Percentiles rank a stretch among this genome's conserved stretches.
Evolutionary conservation across 2,797 vertebrate genomes (phyloP).

Genomic region (Coregonus ussuriensis): DNA sequence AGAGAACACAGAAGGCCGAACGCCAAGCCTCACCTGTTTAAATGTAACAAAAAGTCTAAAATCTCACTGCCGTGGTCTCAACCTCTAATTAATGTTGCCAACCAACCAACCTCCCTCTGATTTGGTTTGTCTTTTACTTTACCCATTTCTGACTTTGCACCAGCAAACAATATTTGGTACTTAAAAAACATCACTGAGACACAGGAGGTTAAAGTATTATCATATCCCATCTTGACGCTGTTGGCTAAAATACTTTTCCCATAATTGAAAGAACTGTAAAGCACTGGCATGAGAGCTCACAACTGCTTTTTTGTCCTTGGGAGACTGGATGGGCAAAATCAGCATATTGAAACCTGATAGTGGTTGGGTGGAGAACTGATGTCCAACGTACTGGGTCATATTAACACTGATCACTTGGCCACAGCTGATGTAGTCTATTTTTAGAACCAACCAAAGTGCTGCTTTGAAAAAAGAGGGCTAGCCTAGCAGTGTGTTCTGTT

Average conservation of each 20-base stretch:
- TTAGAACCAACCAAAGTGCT: slow-evolving; percentile 52
- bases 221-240: slow-evolving; percentile 1
- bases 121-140: slow-evolving; percentile 24
- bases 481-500: background rate
- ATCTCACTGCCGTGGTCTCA: slow-evolving; percentile 38
- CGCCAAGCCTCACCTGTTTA: slow-evolving; percentile 26
- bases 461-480: slow-evolving; percentile 14
- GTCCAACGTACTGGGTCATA: slow-evolving; percentile 34
- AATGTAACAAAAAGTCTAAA: slow-evolving; percentile 45
- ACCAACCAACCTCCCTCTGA: slow-evolving; percentile 32
- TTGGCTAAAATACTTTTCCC: slow-evolving; percentile 15
- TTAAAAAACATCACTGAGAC: slow-evolving; percentile 23
- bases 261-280: background rate
- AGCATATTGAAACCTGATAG: slow-evolving; percentile 39
- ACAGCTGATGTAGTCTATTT: slow-evolving; percentile 23
- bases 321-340: slow-evolving; percentile 9
- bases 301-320: slow-evolving; percentile 1
- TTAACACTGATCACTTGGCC: slow-evolving; percentile 32
- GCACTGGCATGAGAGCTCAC: background rate
- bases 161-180: slow-evolving; percentile 31
- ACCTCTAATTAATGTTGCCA: slow-evolving; percentile 46
- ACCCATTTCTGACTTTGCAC: slow-evolving; percentile 23
- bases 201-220: slow-evolving; percentile 15
- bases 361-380: slow-evolving; percentile 7
- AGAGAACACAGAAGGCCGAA: slow-evolving; percentile 17